Conservation (phyloP, 92 coral and sea anemone genomes). For the Palythoa caribaeorum region DNA sequence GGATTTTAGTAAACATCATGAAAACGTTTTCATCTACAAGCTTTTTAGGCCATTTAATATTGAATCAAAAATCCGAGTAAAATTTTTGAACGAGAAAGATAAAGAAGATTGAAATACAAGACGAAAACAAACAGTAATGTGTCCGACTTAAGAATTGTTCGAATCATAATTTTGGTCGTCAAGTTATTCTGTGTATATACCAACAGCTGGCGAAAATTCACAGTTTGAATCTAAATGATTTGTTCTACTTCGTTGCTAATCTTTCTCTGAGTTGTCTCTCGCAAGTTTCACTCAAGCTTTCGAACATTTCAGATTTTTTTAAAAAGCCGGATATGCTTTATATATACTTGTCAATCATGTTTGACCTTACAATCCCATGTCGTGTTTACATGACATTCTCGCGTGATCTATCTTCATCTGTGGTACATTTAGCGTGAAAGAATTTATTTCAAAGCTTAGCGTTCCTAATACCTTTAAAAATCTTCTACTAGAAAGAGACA, state of each 20-base stretch:
- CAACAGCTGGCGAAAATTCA: slow-evolving; percentile 26
- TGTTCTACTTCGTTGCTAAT: background rate
- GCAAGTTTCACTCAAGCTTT: background rate
- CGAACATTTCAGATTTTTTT: background rate
- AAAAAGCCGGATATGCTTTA: background rate
- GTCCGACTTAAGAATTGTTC: slow-evolving; percentile 33
- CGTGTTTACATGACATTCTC: slow-evolving; percentile 2
- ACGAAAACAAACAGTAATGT: background rate
- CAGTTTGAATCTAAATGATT: slow-evolving; percentile 19
- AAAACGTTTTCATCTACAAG: background rate
- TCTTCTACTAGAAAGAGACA: background rate
- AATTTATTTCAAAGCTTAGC: slow-evolving; percentile 29
- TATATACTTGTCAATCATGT: slow-evolving; percentile 1
- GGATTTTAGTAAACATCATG: background rate
- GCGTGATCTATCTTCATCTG: slow-evolving; percentile 47
- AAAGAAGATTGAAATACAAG: background rate
- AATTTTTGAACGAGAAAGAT: background rate
- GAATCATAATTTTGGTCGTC: slow-evolving; percentile 18
- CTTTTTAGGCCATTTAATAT: background rate
- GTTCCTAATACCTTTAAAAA: slow-evolving; percentile 29
- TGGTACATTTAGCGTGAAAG: slow-evolving; percentile 48
- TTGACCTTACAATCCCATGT: slow-evolving; percentile 1
- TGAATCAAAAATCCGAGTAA: background rate
- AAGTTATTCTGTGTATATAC: background rate
- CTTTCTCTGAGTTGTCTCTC: slow-evolving; percentile 17